phyloP scores from a whole-genome alignment of 2,888 invertebrate genomes.

The Galeruca laticollis region DNA sequence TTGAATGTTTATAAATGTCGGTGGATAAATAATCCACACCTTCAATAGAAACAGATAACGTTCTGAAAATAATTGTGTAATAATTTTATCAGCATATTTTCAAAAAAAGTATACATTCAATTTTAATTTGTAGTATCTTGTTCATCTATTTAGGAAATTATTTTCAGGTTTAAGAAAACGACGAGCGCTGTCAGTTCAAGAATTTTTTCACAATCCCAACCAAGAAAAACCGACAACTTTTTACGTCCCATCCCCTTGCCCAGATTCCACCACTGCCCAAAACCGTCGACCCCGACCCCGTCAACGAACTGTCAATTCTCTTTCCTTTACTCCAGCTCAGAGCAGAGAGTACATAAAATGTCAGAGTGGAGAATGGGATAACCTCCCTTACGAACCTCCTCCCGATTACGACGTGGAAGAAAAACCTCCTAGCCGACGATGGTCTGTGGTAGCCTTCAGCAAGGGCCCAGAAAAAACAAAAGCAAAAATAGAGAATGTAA shows the following conservation, averaged over 20 bases:
- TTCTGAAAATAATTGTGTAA: too few relatives aligned
- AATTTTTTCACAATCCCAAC: slow-evolving; percentile 69
- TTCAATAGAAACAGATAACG: too few relatives aligned
- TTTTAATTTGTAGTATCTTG: not conserved
- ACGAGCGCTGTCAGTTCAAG: slow-evolving; percentile 78
- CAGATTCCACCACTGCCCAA: slow-evolving; percentile 41
- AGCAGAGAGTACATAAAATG: slow-evolving; percentile 63
- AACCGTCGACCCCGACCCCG: slow-evolving; percentile 55
- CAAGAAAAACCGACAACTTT: slow-evolving; percentile 72
- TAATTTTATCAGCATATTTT: too few relatives aligned
- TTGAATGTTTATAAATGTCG: too few relatives aligned
- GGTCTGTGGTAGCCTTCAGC: slow-evolving; percentile 60
- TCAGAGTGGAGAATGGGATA: slow-evolving; percentile 60
- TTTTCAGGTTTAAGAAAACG: slow-evolving; percentile 70
- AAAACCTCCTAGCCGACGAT: slow-evolving; percentile 54
- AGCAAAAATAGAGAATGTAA: slow-evolving; percentile 55
- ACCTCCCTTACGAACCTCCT: slow-evolving; percentile 63
- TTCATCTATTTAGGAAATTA: not conserved
- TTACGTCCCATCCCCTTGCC: slow-evolving; percentile 77
- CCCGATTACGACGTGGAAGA: slow-evolving; percentile 64
- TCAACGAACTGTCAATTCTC: slow-evolving; percentile 52
- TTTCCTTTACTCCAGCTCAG: slow-evolving; percentile 50
- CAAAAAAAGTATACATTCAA: too few relatives aligned
- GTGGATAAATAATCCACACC: too few relatives aligned
- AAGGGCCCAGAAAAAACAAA: slow-evolving; percentile 32